Evolutionary conservation across 2,797 vertebrate species (phyloP), one percentile per base, ranked within the genome.

Genomic region (Lutjanus campechanus): DNA sequence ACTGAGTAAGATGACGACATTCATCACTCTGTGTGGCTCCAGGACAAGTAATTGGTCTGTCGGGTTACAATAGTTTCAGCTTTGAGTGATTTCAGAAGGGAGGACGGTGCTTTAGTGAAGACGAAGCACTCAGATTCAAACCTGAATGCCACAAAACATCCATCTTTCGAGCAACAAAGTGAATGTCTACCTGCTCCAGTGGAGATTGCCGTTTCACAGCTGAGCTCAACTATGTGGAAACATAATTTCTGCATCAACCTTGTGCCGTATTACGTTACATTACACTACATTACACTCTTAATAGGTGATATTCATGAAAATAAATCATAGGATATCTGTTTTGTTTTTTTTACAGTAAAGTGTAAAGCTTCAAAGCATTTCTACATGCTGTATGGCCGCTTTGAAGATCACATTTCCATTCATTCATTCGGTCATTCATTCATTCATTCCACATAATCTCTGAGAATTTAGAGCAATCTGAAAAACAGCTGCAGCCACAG

Each of bases 391-490:
- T 54, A 51, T 59, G 13, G 76, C 43, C 79, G 73, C 84, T 92
- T 82, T 66, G 70, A 79, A 82, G 85, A 82, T 77, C 53, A 69
- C 19, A 47, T 77, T 11, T 53, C 76, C 89, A 86, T 92, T 94
- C 90, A 91, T 90, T 91, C 50, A 67, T 63, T 61, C 7, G 16
- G 47, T 73, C 53, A 66, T 51, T 67, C 87, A 92, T 90, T 91
- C 90, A 91, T 91, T 93, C 79, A 88, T 90, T 83, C 76, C 79
- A 77, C 87, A 90, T 95, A 96, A 96, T 96, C 95, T 95, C 94
- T 84, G 89, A 86, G 92, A 94, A 94, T 95, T 92, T 93, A 92
- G 92, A 96, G 95, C 93, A 93, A 93, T 95, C 92, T 94, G 88
- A 91, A 88, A 92, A 92, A 92, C 87, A 92, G 90, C 90, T 88